These are phyloP conservation scores for Hyposmocoma kahamanoa DNA, from an alignment of 1,140 invertebrate species.

Conservation along the genomic window DNA sequence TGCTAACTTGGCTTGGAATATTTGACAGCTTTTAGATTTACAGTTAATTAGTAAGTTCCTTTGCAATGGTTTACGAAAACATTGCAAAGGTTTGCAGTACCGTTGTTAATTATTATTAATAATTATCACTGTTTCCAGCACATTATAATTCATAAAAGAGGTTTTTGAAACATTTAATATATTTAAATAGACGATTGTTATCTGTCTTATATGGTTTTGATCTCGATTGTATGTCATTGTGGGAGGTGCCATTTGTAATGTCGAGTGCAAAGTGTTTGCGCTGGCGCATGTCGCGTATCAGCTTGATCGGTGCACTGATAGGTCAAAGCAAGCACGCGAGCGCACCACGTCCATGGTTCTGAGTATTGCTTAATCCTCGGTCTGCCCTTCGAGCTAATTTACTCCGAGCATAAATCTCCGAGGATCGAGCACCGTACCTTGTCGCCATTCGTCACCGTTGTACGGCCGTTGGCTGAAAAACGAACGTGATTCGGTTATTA, in stretches of 20 bases:
- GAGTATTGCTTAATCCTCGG: slow-evolving; percentile 25
- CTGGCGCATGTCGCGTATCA: slow-evolving; percentile 31
- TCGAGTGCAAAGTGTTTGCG: slow-evolving; percentile 30
- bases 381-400: slow-evolving; percentile 50
- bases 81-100: no score
- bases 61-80: no score
- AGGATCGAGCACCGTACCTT: slow-evolving; percentile 21
- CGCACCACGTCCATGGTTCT: slow-evolving; percentile 21
- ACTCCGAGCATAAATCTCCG: slow-evolving; percentile 41
- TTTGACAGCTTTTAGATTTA: no score
- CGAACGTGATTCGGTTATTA: slow-evolving; percentile 57
- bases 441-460: slow-evolving; percentile 46
- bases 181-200: slow-evolving; percentile 24
- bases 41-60: no score
- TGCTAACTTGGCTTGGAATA: no score
- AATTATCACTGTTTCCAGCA: no score
- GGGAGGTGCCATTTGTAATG: slow-evolving; percentile 45
- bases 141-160: no score
- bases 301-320: slow-evolving; percentile 34
- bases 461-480: slow-evolving; percentile 39
- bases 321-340: slow-evolving; percentile 32
- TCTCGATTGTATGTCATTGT: slow-evolving; percentile 31
- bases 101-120: no score
- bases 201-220: slow-evolving; percentile 24
- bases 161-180: no score